These are phyloP conservation scores for Colostygia pectinataria DNA, from an alignment of 2,888 invertebrate genomes.

Conservation along the genomic window DNA sequence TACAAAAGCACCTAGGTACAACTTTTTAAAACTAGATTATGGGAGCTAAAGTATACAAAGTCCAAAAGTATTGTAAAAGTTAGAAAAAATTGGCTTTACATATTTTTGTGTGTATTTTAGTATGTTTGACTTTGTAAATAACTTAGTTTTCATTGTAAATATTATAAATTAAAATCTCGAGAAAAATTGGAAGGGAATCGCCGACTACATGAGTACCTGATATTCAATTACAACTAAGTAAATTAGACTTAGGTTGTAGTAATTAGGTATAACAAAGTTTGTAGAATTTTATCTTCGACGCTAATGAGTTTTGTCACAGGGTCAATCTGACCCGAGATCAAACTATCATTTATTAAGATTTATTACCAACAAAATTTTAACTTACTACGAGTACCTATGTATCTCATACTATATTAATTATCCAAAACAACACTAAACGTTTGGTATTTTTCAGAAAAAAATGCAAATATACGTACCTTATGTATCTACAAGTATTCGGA, in stretches of 20 bases:
- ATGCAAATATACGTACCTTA: no score
- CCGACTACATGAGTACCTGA: constrained; percentile 77
- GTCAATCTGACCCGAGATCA: constrained; percentile 47
- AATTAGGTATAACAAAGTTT: constrained; percentile 64
- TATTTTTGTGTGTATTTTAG: neutral
- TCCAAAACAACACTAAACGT: neutral
- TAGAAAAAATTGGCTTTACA: neutral
- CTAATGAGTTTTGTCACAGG: constrained; percentile 78
- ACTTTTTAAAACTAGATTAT: constrained; percentile 41
- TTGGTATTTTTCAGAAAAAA: neutral
- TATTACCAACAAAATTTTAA: constrained; percentile 9
- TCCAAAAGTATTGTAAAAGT: constrained; percentile 5
- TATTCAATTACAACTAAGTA: constrained; percentile 78
- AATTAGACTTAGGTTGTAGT: constrained; percentile 70
- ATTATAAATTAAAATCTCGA: constrained; percentile 48
- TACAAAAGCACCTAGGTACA: constrained; percentile 72
- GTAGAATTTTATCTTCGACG: constrained; percentile 71
- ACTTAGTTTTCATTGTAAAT: constrained; percentile 58
- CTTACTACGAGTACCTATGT: neutral
- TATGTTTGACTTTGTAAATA: constrained; percentile 40
- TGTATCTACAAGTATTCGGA: constrained; percentile 18
- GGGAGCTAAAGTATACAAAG: constrained; percentile 38
- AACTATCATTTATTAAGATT: constrained; percentile 14
- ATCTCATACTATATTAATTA: no score
- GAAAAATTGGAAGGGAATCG: constrained; percentile 58